Evolutionary conservation across 2,797 vertebrate genomes (phyloP).

Genomic region (Enteromius mattozi): DNA sequence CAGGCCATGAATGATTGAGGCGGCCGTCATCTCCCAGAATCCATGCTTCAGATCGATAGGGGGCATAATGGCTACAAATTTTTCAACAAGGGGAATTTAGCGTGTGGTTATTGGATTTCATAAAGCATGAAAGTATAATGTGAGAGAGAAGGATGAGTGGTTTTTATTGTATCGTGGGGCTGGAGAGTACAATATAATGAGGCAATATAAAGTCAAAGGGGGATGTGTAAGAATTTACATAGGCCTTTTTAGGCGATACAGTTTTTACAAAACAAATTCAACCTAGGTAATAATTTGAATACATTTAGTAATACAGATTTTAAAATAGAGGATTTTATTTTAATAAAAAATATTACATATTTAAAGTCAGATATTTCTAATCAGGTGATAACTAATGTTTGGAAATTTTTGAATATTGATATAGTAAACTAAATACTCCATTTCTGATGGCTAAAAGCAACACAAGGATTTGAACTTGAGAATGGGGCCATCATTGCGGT

Average conservation of each 20-base stretch:
- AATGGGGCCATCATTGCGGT: constrained; percentile 19
- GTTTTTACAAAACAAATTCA: background rate
- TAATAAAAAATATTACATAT: background rate
- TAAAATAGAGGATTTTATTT: background rate
- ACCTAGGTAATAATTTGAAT: background rate
- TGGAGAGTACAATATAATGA: constrained; percentile 51
- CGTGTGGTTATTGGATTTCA: constrained; percentile 81
- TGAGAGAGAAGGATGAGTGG: constrained; percentile 48
- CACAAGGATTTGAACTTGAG: background rate
- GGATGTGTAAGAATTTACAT: constrained; percentile 29
- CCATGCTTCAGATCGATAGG: constrained; percentile 73
- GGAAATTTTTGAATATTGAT: background rate
- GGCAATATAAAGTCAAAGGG: constrained; percentile 12
- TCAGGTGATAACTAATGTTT: background rate
- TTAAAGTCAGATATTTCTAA: background rate
- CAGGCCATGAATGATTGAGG: constrained; percentile 64
- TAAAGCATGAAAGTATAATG: constrained; percentile 73
- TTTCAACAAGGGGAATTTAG: constrained; percentile 78
- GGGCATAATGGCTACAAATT: constrained; percentile 72
- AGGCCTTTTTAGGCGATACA: background rate
- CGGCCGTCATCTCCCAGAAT: constrained; percentile 53
- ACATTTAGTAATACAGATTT: background rate
- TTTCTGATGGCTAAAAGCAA: background rate
- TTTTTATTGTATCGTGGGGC: constrained; percentile 53
- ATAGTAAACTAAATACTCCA: background rate